A percentile compares a stretch with the other conserved stretches of the same genome.
These are phyloP conservation scores for Xylophagus ater DNA, from an alignment of 2,888 invertebrate genomes.

Conservation along the genomic window DNA sequence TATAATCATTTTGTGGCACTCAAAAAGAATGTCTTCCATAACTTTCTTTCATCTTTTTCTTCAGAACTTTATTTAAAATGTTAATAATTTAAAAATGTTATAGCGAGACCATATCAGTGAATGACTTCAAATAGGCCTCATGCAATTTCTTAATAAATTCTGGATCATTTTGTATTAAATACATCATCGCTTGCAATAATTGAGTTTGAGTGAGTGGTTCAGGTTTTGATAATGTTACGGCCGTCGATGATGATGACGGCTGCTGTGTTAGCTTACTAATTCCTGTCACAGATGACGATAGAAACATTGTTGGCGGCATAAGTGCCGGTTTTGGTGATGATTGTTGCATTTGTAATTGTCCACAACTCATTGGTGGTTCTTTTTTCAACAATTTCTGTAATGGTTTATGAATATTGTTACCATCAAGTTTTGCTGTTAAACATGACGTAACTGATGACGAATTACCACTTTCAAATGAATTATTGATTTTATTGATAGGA, in stretches of 20 bases:
- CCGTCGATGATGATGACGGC: slow-evolving; percentile 6
- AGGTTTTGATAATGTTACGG: slow-evolving; percentile 12
- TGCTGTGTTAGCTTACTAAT: neutral
- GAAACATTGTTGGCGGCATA: slow-evolving; percentile 81
- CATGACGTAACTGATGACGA: slow-evolving; percentile 4
- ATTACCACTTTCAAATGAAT: too few species aligned
- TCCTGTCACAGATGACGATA: slow-evolving; percentile 40
- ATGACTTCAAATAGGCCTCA: slow-evolving; percentile 83
- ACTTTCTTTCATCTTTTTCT: too few species aligned
- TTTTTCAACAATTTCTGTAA: slow-evolving; percentile 15
- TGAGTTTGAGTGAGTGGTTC: slow-evolving; percentile 81
- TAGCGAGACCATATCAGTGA: slow-evolving; percentile 49
- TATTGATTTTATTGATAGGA: too few species aligned
- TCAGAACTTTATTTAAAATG: too few species aligned
- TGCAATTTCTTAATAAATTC: slow-evolving; percentile 83
- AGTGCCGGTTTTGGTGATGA: slow-evolving; percentile 55
- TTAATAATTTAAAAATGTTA: too few species aligned
- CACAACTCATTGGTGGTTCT: slow-evolving; percentile 3
- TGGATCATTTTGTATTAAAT: slow-evolving; percentile 75
- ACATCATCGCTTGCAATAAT: slow-evolving; percentile 76
- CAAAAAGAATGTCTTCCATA: too few species aligned
- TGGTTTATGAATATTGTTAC: slow-evolving; percentile 8
- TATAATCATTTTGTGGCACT: too few species aligned
- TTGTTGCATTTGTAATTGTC: neutral
- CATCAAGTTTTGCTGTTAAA: too few species aligned